phyloP scores from a whole-genome alignment of 2,113 vertebrate species.

The Vireo altiloquus region DNA sequence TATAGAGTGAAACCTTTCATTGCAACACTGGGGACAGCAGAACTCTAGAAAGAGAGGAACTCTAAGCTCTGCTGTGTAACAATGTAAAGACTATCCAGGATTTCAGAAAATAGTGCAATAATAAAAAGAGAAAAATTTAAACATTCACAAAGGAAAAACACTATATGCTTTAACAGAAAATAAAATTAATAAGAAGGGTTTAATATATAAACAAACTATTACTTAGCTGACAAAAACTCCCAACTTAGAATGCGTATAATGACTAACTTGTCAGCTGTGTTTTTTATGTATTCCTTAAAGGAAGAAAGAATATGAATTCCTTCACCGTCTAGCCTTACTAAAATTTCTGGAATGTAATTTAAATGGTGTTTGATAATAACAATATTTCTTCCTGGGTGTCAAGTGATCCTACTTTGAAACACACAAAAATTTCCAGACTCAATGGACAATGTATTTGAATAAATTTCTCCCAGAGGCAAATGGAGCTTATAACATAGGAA shows the following conservation, averaged over 20 bases:
- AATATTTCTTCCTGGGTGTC: neutral
- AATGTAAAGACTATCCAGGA: neutral
- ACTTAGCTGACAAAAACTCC: neutral
- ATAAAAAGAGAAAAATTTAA: neutral
- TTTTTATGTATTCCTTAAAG: neutral
- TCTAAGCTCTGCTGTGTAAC: neutral
- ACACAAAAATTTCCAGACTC: neutral
- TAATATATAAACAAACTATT: neutral
- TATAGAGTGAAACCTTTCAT: neutral
- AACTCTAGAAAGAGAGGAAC: neutral
- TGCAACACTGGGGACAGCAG: neutral
- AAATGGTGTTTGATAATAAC: neutral
- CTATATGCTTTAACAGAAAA: neutral
- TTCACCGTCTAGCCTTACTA: neutral
- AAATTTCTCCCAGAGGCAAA: neutral
- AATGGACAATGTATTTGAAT: neutral
- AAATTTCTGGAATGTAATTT: neutral
- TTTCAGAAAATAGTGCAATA: neutral
- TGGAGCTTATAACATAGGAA: neutral
- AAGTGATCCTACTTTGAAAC: neutral
- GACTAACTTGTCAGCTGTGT: neutral
- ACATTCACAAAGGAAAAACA: neutral
- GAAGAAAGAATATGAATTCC: neutral
- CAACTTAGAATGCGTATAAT: neutral
- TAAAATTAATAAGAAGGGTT: neutral